Evolutionary conservation across 2,113 vertebrate genomes (phyloP).

Genomic region (Coregonus clupeaformis): DNA sequence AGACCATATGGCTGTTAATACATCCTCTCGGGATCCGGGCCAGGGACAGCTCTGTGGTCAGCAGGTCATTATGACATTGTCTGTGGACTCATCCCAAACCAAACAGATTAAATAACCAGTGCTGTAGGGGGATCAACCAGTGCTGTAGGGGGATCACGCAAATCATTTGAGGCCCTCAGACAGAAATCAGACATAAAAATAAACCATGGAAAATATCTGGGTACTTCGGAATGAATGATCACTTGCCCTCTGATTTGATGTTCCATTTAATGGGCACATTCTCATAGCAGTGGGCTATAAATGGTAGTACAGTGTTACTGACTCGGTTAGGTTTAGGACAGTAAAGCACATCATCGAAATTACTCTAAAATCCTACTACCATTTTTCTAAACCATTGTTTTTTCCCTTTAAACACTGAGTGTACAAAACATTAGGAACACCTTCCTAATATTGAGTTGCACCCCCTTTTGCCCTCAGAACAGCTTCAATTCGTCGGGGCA

Average conservation of each 20-base stretch:
- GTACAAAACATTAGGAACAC: too few relatives aligned
- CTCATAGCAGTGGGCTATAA: background rate
- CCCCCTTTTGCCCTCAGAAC: too few relatives aligned
- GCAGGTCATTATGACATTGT: background rate
- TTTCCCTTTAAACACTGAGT: background rate
- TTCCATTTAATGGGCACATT: background rate
- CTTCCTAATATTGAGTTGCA: too few relatives aligned
- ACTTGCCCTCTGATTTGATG: background rate
- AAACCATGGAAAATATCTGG: background rate
- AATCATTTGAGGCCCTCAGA: too few relatives aligned
- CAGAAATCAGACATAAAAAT: background rate
- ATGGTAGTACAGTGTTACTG: background rate
- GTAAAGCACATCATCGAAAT: background rate
- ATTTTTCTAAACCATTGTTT: background rate
- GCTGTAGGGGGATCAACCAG: background rate
- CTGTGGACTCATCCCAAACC: background rate
- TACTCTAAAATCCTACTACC: background rate
- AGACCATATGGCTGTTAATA: background rate
- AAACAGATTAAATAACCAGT: background rate
- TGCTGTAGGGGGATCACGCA: too few relatives aligned
- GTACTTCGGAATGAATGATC: background rate
- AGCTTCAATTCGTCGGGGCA: too few relatives aligned
- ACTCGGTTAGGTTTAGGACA: background rate
- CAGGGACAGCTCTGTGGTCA: background rate
- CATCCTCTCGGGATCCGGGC: background rate